phyloP scores from a whole-genome alignment of 2,113 vertebrate genomes.

The Petroica traversi region DNA sequence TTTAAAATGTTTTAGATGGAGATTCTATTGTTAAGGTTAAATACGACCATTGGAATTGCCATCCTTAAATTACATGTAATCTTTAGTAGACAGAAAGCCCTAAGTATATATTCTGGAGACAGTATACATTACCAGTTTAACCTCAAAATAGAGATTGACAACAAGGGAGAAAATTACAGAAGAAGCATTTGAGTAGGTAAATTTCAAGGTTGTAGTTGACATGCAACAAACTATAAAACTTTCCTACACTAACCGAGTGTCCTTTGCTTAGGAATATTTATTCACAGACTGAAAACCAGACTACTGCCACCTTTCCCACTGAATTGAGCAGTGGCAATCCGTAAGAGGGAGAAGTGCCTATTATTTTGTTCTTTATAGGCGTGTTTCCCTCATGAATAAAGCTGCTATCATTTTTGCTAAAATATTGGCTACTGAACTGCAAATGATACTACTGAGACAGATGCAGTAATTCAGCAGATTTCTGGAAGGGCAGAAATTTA shows the following conservation, averaged over 20 bases:
- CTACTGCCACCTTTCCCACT: background rate
- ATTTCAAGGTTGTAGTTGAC: background rate
- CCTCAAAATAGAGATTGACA: background rate
- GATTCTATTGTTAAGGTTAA: background rate
- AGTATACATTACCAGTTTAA: background rate
- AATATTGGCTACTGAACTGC: background rate
- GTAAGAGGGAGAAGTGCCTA: background rate
- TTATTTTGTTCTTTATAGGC: background rate
- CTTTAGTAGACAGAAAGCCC: background rate
- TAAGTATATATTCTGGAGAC: background rate
- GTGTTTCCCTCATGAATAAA: background rate
- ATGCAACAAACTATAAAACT: background rate
- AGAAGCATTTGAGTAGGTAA: background rate
- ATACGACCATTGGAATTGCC: background rate
- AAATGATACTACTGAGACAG: background rate
- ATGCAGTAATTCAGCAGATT: background rate
- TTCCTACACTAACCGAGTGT: background rate
- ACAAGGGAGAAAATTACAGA: background rate
- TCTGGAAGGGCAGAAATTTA: background rate
- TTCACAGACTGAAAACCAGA: background rate
- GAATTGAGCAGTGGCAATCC: background rate
- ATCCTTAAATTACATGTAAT: background rate
- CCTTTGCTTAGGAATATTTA: background rate
- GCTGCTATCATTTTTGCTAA: background rate
- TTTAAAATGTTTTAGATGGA: background rate